Conservation (phyloP, 2,113 vertebrate genomes). For the Rutilus rutilus region DNA sequence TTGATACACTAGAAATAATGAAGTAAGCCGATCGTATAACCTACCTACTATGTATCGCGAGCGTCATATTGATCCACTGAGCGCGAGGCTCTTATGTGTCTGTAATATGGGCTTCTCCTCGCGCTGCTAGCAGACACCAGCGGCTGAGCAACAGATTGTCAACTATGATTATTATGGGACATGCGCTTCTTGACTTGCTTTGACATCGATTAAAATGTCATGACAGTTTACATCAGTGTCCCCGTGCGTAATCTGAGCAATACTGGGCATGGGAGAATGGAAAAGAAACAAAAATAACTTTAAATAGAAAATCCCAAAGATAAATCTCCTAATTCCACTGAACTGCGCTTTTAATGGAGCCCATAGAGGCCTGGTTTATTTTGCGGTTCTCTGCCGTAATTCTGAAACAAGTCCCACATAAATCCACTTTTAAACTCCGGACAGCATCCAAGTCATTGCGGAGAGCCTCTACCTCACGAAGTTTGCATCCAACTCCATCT, state of each 20-base stretch:
- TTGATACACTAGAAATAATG: not conserved
- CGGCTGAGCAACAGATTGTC: not conserved
- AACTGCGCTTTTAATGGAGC: constrained; percentile 51
- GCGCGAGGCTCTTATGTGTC: constrained; percentile 63
- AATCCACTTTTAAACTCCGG: constrained; percentile 71
- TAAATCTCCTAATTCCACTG: constrained; percentile 46
- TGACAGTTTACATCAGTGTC: constrained; percentile 10
- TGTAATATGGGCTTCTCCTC: not conserved
- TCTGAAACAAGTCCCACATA: constrained; percentile 64
- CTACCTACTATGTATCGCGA: constrained; percentile 62
- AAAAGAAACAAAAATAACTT: constrained; percentile 44
- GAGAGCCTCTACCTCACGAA: constrained; percentile 60
- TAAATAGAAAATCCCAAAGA: constrained; percentile 42
- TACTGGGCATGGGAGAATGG: not conserved
- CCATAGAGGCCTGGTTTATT: constrained; percentile 53
- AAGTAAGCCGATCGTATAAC: constrained; percentile 4
- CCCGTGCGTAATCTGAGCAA: constrained; percentile 10
- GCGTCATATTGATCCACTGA: constrained; percentile 58
- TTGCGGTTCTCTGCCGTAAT: constrained; percentile 56
- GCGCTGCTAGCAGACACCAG: constrained; percentile 13
- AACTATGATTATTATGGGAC: not conserved
- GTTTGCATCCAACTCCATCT: constrained; percentile 72
- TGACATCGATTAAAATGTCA: constrained; percentile 19
- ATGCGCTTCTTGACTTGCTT: constrained; percentile 13
- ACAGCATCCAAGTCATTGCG: constrained; percentile 67